phyloP scores from a whole-genome alignment of 2,113 vertebrate species.

The Castor canadensis region DNA sequence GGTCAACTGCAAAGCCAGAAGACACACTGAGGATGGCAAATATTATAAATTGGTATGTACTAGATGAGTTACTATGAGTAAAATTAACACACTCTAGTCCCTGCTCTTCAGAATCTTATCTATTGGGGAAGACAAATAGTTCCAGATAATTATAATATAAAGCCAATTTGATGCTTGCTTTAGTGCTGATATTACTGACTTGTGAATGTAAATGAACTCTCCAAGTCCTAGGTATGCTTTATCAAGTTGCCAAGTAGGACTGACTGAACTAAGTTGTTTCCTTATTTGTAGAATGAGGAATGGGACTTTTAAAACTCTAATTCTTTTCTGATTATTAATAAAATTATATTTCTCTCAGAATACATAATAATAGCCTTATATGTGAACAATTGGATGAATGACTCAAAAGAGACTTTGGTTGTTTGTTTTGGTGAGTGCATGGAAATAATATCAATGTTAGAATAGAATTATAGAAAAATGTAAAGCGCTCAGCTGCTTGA shows the following conservation, averaged over 20 bases:
- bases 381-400: background rate
- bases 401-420: background rate
- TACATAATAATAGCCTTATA: background rate
- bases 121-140: background rate
- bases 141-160: background rate
- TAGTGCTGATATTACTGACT: background rate
- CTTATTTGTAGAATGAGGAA: background rate
- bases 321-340: slow-evolving; percentile 22
- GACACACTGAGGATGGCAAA: background rate
- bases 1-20: background rate
- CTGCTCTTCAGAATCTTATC: background rate
- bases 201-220: background rate
- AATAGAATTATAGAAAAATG: background rate
- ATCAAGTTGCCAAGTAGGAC: background rate
- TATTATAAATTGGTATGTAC: background rate
- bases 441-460: slow-evolving; percentile 31
- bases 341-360: background rate
- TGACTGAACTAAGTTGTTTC: background rate
- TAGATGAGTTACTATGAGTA: background rate
- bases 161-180: background rate
- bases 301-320: background rate
- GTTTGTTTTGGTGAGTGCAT: background rate
- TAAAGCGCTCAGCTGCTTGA: slow-evolving; percentile 3
- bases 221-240: background rate
- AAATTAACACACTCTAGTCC: background rate